Evolutionary conservation across 1,140 invertebrate species (phyloP), one percentile per base, ranked within the genome.

Genomic region (Calliphora vicina): DNA sequence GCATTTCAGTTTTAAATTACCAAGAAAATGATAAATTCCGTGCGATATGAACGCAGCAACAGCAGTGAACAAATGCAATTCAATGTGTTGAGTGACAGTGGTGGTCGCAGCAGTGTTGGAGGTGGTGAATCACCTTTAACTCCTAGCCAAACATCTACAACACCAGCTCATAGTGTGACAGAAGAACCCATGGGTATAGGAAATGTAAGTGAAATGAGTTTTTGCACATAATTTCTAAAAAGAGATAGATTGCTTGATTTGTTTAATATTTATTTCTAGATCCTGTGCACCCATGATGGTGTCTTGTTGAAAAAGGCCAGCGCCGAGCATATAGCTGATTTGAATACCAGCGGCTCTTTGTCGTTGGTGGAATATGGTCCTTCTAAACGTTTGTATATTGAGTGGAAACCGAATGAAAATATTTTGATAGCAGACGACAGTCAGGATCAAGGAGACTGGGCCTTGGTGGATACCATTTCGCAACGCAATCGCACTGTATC

Each of bases 371-470:
- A 92, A 85, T 92, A 93, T 86, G 82, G 82, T 5, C 42, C 84
- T 25, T 85, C 91, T 0, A 87, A 87, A 25, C 87, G 88, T 26
- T 90, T 93, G 85, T 94, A 92, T 71, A 93, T 97, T 50, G 96
- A 96, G 91, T 97, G 96, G 96, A 94, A 94, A 87, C 95, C 95
- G 4, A 94, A 93, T 84, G 95, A 95, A 87, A 92, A 94, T 78
- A 93, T 94, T 61, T 93, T 95, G 71, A 94, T 95, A 42, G 95
- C 95, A 84, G 94, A 94, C 9, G 95, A 96, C 85, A 93, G 93
- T 71, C 94, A 95, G 87, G 95, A 96, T 88, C 94, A 95, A 85
- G 89, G 86, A 0, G 95, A 96, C 90, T 96, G 96, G 96, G 94
- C 95, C 2, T 91, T 96, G 57, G 94, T 96, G 6, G 94, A 96